Evolutionary conservation across 2,113 vertebrate species (phyloP), one percentile per base, ranked within the genome.

Genomic region (Megaceryle maxima): DNA sequence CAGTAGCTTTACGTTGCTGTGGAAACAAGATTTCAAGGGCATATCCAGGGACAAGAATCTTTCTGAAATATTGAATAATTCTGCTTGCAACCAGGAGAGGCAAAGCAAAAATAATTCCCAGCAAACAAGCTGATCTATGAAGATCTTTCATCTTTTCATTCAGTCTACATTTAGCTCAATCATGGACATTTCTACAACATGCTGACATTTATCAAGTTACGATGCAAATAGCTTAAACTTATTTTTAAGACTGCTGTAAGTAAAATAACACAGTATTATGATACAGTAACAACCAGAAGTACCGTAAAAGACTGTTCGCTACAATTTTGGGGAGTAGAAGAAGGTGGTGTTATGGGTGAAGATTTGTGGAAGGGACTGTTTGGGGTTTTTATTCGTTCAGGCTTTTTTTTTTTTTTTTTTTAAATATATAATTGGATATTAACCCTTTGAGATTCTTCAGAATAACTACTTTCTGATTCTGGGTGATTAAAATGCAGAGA

Each of bases 21-120:
- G 92, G 95, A 92, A 97, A 97, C 96, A 91, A 39, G 83, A 91
- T 84, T 96, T 81, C 74, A 77, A 92, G 92, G 92, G 88, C 77
- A 94, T 55, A 94, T 29, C 83, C 69, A 91, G 70, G 62, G 81
- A 92, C 57, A 90, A 88, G 82, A 87, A 83, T 73, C 33, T 33
- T 68, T 66, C 48, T 69, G 53, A 94, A 80, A 95, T 74, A 73
- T 4, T 48, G 68, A 89, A 51, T 86, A 94, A 88, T 86, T 96
- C 74, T 28, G 41, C 74, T 85, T 94, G 75, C 53, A 66, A 69
- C 73, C 29, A 66, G 56, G 87, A 84, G 24, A 87, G 41, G 25
- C 84, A 87, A 90, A 25, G 64, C 55, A 82, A 92, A 93, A 94
- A 91, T 73, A 84, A 92, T 83, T 82, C 53, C 77, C 74, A 91